A percentile compares a stretch with the other conserved stretches of the same genome.
phyloP scores from a whole-genome alignment of 2,113 vertebrate genomes.

The Calypte anna region DNA sequence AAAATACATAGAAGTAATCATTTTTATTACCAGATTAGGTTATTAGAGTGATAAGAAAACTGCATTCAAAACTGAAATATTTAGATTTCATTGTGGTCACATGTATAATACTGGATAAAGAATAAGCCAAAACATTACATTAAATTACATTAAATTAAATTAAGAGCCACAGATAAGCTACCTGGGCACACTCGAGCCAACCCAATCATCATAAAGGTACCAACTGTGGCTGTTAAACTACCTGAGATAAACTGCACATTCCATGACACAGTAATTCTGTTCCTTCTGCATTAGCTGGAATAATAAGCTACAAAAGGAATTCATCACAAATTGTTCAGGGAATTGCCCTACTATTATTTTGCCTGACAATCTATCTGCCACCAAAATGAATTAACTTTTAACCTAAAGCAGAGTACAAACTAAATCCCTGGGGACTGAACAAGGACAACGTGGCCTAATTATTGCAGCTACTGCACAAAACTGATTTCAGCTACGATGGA shows the following conservation, averaged over 20 bases:
- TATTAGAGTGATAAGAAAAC: not conserved
- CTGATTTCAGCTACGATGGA: constrained; percentile 22
- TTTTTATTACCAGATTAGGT: not conserved
- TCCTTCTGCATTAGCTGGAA: constrained; percentile 18
- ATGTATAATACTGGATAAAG: not conserved
- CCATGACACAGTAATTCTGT: not conserved
- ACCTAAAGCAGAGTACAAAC: constrained; percentile 39
- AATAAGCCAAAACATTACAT: not conserved
- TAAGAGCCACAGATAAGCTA: not conserved
- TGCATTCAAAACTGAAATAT: not conserved
- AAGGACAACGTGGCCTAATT: constrained; percentile 66
- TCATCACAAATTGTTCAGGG: constrained; percentile 50
- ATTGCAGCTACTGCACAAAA: constrained; percentile 44
- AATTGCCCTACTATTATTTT: constrained; percentile 63
- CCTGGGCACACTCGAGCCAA: not conserved
- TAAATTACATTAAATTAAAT: not conserved
- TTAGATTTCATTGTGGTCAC: not conserved
- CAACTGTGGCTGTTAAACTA: not conserved
- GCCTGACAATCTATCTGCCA: constrained; percentile 64
- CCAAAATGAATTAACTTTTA: constrained; percentile 71
- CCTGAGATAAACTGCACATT: not conserved
- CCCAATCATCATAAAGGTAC: not conserved
- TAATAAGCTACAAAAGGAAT: constrained; percentile 33
- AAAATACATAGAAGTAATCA: not conserved
- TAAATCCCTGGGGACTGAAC: constrained; percentile 33